Evolutionary conservation across 2,797 vertebrate genomes (phyloP).

Genomic region (Tinamus major): DNA sequence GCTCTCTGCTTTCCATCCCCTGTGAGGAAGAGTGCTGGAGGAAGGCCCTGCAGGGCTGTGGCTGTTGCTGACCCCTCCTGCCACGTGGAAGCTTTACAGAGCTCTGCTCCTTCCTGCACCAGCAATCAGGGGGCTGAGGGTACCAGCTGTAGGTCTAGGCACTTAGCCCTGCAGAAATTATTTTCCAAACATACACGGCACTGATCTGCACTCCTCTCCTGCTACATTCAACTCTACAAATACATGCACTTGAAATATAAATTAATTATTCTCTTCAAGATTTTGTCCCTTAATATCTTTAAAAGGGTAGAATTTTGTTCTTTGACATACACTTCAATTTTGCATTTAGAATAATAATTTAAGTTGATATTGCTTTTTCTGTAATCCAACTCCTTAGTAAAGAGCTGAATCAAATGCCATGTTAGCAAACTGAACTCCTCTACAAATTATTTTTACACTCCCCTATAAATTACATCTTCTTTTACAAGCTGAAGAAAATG

Average conservation of each 20-base stretch:
- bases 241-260: background rate
- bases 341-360: background rate
- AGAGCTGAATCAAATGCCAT: background rate
- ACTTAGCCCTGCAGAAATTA: background rate
- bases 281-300: background rate
- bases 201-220: background rate
- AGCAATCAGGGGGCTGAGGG: rapidly evolving
- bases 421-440: background rate
- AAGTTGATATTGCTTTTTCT: background rate
- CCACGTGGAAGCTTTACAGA: background rate
- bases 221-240: background rate
- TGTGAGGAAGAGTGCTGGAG: background rate
- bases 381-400: background rate
- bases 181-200: background rate
- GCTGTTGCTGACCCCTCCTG: background rate
- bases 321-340: background rate
- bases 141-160: background rate
- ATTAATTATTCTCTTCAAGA: background rate
- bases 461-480: background rate
- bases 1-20: rapidly evolving
- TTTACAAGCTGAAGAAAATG: background rate
- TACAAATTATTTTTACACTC: background rate
- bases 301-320: background rate
- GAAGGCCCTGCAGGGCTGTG: no score
- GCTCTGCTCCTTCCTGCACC: rapidly evolving